Base-by-base conservation (phyloP, 2,797 vertebrate genomes). In the Galagoides demidoff region DNA sequence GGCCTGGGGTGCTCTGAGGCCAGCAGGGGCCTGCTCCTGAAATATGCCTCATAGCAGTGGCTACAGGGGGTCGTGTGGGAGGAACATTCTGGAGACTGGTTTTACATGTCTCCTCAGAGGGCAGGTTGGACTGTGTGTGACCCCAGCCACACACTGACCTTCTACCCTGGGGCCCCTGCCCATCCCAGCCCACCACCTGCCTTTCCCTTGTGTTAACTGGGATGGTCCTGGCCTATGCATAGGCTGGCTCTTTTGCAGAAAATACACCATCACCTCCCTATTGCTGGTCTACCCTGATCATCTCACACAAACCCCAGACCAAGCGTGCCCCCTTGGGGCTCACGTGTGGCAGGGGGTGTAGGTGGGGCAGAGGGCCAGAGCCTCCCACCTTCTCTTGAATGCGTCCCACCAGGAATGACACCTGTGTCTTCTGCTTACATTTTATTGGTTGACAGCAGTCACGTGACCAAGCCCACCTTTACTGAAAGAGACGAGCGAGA, bases 21-120 rank as follows among this genome's bases (percentile, higher is more conserved):
- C n/a, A 17, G 74, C 6, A 5, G 17, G 34, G 86, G 57, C 39
- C n/a, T 13, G 20, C 59, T 81, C 68, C 90, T 49, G 23, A 88
- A 78, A 77, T 22, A 57, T 34, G 70, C 31, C 16, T 29, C 23
- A 12, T 11, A 9, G 77, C 6, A 13, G 39, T 3, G 6, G 37
- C 4, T 39, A 45, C 4, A 10, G 61, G 52, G 2, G 25, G 10
- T 25, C n/a, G 17, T 13, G 12, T 13, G 39, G 82, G 55, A 71
- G 45, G 64, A 39, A 31, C 0, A 1, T 12, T 11, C 20, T 1
- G 39, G 66, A n/a, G 85, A 13, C 43, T 1, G 2, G 8, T 9
- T 45, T 13, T 43, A 4, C 13, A 3, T 12, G 27, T 43, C n/a
- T 5, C 17, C 0, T 0, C 13, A 37, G 10, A 37, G 55, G 45